phyloP scores from a whole-genome alignment of 2,888 invertebrate species.

The Cosmia trapezina region DNA sequence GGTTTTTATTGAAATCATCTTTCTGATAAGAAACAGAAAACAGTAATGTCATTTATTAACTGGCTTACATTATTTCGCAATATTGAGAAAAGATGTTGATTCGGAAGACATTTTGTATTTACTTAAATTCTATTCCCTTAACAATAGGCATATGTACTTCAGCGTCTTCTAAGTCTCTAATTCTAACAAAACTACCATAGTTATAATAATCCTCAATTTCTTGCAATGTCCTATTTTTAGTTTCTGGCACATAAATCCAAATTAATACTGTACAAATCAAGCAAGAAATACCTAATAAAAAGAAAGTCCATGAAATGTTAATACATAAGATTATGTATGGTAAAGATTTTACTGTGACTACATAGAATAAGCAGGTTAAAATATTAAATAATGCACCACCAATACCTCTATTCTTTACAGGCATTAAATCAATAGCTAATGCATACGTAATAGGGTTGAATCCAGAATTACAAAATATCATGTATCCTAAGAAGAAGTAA shows the following conservation, averaged over 20 bases:
- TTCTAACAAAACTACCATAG: conserved; percentile 39
- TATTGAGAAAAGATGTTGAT: not conserved
- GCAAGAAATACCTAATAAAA: conserved; percentile 23
- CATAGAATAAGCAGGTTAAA: conserved; percentile 42
- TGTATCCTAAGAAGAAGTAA: conserved; percentile 37
- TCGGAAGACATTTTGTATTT: not conserved
- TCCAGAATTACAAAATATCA: conserved; percentile 45
- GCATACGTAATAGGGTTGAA: conserved; percentile 42
- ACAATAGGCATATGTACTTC: conserved; percentile 36
- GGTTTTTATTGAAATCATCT: not conserved
- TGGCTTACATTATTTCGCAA: not conserved
- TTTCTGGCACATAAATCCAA: conserved; percentile 61
- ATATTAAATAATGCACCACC: conserved; percentile 55
- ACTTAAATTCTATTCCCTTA: conserved; percentile 10
- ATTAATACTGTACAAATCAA: conserved; percentile 39
- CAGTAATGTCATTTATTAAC: not conserved
- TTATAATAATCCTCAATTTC: conserved; percentile 62
- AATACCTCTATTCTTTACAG: conserved; percentile 62
- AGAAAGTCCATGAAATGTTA: conserved; percentile 46
- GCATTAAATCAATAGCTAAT: conserved; percentile 59
- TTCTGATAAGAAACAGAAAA: not conserved
- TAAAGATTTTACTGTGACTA: conserved; percentile 43
- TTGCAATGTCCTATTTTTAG: conserved; percentile 59
- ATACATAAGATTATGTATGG: conserved; percentile 47
- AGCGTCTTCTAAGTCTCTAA: conserved; percentile 19